Percentiles rank a stretch among this genome's conserved stretches.
phyloP scores from a whole-genome alignment of 2,797 vertebrate species.

The Acipenser ruthenus region DNA sequence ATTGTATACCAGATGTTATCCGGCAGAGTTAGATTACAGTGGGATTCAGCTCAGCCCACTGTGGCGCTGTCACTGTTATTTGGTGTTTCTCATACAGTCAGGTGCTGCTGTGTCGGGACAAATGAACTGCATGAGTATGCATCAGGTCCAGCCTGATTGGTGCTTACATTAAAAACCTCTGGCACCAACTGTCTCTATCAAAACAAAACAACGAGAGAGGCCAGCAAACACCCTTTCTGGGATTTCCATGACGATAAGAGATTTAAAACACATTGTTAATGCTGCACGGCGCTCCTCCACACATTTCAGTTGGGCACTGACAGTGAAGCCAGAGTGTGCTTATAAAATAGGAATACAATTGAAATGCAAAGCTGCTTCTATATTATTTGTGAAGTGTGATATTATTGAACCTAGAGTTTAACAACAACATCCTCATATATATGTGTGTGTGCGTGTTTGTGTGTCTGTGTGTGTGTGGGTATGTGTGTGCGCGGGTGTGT shows the following conservation, averaged over 20 bases:
- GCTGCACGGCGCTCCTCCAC: no score
- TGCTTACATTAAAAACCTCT: conserved; percentile 1
- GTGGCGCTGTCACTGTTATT: conserved; percentile 12
- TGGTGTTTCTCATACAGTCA: conserved; percentile 7
- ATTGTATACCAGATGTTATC: conserved; percentile 14
- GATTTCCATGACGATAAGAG: neutral
- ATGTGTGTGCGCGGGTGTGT: conserved; percentile 21
- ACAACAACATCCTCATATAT: neutral
- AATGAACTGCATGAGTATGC: conserved; percentile 7
- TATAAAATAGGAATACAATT: no score
- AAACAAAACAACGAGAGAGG: neutral
- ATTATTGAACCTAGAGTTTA: no score
- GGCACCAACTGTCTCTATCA: neutral
- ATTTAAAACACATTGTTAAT: neutral
- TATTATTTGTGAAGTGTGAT: no score
- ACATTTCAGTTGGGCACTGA: neutral
- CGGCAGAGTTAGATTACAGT: conserved; percentile 13
- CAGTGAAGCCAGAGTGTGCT: neutral
- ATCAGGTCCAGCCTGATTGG: neutral
- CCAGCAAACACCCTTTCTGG: neutral
- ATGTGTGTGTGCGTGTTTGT: no score
- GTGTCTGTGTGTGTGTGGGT: conserved; percentile 4
- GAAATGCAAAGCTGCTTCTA: no score
- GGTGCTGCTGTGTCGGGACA: conserved; percentile 6
- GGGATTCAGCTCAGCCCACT: conserved; percentile 13